A percentile compares a stretch with the other conserved stretches of the same genome.
Conservation (phyloP, 2,113 vertebrate genomes). For the Ameiurus melas region DNA sequence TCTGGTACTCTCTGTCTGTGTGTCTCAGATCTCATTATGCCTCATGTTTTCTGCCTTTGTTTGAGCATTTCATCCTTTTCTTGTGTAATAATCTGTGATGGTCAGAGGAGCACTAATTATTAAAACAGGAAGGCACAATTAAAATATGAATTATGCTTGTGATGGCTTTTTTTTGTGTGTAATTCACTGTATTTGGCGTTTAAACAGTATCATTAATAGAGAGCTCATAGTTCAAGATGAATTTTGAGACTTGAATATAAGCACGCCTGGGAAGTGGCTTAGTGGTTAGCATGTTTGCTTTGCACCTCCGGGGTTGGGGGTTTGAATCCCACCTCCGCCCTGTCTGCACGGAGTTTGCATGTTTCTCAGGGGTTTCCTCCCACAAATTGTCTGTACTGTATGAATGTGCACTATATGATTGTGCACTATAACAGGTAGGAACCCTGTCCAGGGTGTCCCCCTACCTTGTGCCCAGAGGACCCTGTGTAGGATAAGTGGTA, state of each 20-base stretch:
- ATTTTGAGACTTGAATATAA: background rate
- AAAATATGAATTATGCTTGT: background rate
- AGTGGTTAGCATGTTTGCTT: too few species aligned
- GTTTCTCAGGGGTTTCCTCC: too few species aligned
- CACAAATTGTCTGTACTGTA: too few species aligned
- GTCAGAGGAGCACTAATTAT: background rate
- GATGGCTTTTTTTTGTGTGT: background rate
- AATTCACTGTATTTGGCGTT: background rate
- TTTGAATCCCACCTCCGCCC: too few species aligned
- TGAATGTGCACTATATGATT: too few species aligned
- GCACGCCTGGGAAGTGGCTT: background rate
- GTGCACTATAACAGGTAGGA: too few species aligned
- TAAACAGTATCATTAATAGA: background rate
- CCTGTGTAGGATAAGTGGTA: too few species aligned
- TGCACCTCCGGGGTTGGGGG: too few species aligned
- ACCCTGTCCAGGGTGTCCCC: too few species aligned
- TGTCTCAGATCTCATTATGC: slow-evolving; percentile 5
- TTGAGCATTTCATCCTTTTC: background rate
- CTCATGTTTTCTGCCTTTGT: slow-evolving; percentile 22
- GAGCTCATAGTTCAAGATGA: background rate
- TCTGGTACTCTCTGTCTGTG: slow-evolving; percentile 86
- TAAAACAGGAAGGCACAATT: background rate
- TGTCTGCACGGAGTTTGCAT: too few species aligned
- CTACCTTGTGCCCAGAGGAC: too few species aligned
- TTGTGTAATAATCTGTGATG: slow-evolving; percentile 15